These are phyloP conservation scores for Erebia epiphron DNA, from an alignment of 2,888 invertebrate genomes.

Conservation along the genomic window DNA sequence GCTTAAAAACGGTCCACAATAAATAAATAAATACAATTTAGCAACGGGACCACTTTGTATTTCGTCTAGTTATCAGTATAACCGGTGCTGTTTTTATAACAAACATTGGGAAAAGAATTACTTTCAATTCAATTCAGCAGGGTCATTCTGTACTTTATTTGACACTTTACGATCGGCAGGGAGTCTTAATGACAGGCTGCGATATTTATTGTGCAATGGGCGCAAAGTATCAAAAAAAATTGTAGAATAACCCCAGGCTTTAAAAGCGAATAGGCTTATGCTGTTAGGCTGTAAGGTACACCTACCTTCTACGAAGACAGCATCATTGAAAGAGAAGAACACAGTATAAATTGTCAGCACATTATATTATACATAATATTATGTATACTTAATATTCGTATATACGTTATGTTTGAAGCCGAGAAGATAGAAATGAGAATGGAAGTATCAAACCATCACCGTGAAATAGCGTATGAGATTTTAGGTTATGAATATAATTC, in stretches of 20 bases:
- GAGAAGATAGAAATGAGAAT: conserved; percentile 51
- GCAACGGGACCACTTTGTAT: too few species aligned
- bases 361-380: conserved; percentile 16
- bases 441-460: conserved; percentile 80
- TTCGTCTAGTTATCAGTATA: too few species aligned
- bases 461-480: conserved; percentile 55
- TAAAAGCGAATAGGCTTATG: conserved; percentile 48
- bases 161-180: too few species aligned
- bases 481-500: background rate
- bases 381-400: conserved; percentile 41
- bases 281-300: conserved; percentile 51
- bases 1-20: too few species aligned
- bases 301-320: conserved; percentile 72
- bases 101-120: background rate
- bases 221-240: too few species aligned
- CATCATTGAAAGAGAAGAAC: conserved; percentile 49
- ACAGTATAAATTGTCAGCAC: conserved; percentile 44
- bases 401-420: conserved; percentile 39
- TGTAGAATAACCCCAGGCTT: background rate
- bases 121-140: background rate
- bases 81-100: background rate
- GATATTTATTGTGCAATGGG: too few species aligned
- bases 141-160: too few species aligned
- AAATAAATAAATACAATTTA: too few species aligned
- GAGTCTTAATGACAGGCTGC: too few species aligned